phyloP scores from a whole-genome alignment of 2,113 vertebrate species.

The Eclectus roratus region DNA sequence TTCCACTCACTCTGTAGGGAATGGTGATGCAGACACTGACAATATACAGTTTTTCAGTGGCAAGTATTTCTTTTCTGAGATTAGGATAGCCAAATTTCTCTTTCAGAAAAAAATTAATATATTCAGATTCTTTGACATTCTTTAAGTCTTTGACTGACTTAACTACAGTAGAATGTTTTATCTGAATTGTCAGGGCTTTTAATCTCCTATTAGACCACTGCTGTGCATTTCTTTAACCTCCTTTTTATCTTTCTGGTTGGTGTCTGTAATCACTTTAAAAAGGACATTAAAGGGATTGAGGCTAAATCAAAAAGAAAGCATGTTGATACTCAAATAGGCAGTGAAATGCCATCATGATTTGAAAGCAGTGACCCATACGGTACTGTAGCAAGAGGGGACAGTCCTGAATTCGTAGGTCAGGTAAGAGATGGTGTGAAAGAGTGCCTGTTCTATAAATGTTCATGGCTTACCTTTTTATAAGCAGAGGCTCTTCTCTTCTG shows the following conservation, averaged over 20 bases:
- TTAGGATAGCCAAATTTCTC: neutral
- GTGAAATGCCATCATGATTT: constrained; percentile 58
- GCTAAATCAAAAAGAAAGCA: constrained; percentile 59
- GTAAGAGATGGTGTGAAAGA: constrained; percentile 50
- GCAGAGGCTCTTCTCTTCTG: constrained; percentile 55
- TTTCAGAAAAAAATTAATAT: neutral
- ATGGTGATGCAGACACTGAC: constrained; percentile 11
- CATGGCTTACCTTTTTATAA: constrained; percentile 27
- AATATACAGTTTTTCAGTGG: neutral
- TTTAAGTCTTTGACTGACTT: neutral
- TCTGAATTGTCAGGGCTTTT: neutral
- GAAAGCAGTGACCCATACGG: constrained; percentile 41
- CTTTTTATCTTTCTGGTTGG: constrained; percentile 58
- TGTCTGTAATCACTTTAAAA: constrained; percentile 54
- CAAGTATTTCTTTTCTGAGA: neutral
- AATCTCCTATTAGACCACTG: neutral
- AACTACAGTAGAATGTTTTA: neutral
- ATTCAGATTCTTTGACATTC: neutral
- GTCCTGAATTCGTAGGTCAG: constrained; percentile 49
- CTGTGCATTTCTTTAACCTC: constrained; percentile 48
- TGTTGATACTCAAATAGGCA: constrained; percentile 52
- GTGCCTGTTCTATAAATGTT: constrained; percentile 38
- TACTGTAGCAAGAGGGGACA: constrained; percentile 54
- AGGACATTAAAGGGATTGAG: constrained; percentile 52
- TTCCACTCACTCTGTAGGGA: neutral